Evolutionary conservation across 1,140 invertebrate genomes (phyloP).

Genomic region (Patella vulgata): DNA sequence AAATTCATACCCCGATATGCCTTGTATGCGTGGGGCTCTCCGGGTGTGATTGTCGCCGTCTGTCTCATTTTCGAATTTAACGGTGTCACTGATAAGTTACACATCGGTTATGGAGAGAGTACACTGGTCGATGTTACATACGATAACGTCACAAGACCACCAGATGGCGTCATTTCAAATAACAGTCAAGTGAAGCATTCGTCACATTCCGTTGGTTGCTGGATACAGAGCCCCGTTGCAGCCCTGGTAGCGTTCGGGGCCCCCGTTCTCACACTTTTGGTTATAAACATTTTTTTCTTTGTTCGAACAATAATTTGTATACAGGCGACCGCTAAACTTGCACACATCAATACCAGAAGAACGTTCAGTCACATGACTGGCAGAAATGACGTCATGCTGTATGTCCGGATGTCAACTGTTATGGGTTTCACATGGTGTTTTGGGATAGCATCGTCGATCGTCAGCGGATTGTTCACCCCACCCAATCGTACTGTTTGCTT

Average conservation of each 20-base stretch:
- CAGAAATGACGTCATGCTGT: conserved; percentile 69
- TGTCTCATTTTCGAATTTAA: conserved; percentile 69
- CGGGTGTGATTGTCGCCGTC: conserved; percentile 67
- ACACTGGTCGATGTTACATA: not conserved
- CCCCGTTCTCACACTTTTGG: conserved; percentile 61
- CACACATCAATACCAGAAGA: conserved; percentile 39
- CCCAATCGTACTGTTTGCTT: conserved; percentile 40
- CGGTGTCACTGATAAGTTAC: conserved; percentile 42
- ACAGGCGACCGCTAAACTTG: conserved; percentile 58
- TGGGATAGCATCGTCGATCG: conserved; percentile 60
- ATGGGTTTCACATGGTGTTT: conserved; percentile 69
- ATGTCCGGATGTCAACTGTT: conserved; percentile 69
- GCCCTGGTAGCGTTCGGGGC: conserved; percentile 63
- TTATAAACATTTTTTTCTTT: conserved; percentile 62
- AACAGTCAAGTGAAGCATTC: not conserved
- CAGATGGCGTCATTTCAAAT: not conserved
- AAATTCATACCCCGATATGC: conserved; percentile 69
- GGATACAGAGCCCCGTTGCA: conserved; percentile 65
- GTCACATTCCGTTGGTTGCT: conserved; percentile 59
- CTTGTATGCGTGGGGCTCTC: conserved; percentile 70
- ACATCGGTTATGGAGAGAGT: conserved; percentile 46
- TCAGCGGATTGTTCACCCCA: conserved; percentile 43
- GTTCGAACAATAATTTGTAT: conserved; percentile 69
- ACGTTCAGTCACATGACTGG: conserved; percentile 42
- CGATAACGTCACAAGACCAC: not conserved